Evolutionary conservation across 2,113 vertebrate species (phyloP).

Genomic region (Myotis yumanensis): DNA sequence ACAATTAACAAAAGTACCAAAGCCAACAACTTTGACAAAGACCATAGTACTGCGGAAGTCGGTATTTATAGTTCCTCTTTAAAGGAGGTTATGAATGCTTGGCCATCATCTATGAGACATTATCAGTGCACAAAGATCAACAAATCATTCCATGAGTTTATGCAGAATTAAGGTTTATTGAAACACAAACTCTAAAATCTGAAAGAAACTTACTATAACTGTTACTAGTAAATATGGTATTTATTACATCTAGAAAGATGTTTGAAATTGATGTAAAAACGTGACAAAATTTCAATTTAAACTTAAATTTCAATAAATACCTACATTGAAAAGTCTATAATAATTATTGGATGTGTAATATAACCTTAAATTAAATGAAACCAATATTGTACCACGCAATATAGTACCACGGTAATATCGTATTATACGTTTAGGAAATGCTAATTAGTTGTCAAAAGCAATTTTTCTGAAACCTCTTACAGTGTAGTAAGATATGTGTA

Average conservation of each 20-base stretch:
- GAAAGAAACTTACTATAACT: constrained; percentile 17
- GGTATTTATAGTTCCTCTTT: neutral
- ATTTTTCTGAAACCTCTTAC: constrained; percentile 34
- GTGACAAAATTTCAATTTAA: neutral
- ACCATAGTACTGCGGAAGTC: neutral
- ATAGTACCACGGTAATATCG: neutral
- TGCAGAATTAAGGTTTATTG: neutral
- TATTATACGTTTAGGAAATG: neutral
- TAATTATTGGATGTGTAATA: neutral
- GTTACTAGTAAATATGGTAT: neutral
- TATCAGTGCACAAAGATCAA: neutral
- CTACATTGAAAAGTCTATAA: neutral
- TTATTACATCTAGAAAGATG: neutral
- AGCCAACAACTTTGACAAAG: neutral
- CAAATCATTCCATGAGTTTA: neutral
- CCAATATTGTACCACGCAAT: neutral
- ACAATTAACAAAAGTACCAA: constrained; percentile 16
- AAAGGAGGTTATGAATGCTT: neutral
- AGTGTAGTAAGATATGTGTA: neutral
- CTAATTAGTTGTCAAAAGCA: constrained; percentile 52
- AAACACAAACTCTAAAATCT: neutral
- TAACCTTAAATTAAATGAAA: constrained; percentile 43
- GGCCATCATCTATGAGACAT: neutral
- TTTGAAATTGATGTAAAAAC: constrained; percentile 20
- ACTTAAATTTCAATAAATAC: constrained; percentile 40